These are phyloP conservation scores for Calyptommatus sinebrachiatus DNA, from an alignment of 2,113 vertebrate genomes.

Conservation along the genomic window DNA sequence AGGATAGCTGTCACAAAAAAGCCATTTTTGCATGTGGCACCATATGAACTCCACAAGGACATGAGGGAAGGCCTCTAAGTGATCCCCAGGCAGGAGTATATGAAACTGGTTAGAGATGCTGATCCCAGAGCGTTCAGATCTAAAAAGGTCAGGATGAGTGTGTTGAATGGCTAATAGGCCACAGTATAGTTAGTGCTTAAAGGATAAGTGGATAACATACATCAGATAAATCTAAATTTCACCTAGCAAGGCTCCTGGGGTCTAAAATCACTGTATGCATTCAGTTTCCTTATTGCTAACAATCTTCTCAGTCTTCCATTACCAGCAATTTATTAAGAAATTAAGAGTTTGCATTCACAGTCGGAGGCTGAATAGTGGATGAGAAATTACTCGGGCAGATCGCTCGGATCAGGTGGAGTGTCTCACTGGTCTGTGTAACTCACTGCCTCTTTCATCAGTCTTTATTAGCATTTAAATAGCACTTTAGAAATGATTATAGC, in stretches of 20 bases:
- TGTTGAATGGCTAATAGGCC: too few species aligned
- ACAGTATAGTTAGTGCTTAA: too few species aligned
- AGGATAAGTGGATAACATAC: too few species aligned
- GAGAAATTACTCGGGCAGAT: constrained; percentile 33
- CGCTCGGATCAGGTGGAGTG: constrained; percentile 38
- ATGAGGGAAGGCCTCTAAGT: background rate
- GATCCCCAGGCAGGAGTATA: background rate
- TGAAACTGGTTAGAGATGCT: background rate
- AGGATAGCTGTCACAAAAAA: background rate
- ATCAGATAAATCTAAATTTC: too few species aligned
- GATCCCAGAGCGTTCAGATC: too few species aligned
- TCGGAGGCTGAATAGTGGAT: constrained; percentile 53
- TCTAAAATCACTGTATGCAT: constrained; percentile 28
- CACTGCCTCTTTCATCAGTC: background rate
- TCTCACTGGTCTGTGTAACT: constrained; percentile 22
- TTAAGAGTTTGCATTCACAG: constrained; percentile 45
- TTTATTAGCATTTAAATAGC: background rate
- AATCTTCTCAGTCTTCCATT: constrained; percentile 40
- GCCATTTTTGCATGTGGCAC: background rate
- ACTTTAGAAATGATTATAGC: background rate
- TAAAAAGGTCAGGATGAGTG: too few species aligned
- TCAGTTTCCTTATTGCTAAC: constrained; percentile 33
- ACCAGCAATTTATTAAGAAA: constrained; percentile 47
- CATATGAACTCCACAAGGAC: background rate
- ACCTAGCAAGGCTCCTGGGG: background rate